Conservation (phyloP, 2,797 vertebrate genomes). For the Diplodus puntazzo region DNA sequence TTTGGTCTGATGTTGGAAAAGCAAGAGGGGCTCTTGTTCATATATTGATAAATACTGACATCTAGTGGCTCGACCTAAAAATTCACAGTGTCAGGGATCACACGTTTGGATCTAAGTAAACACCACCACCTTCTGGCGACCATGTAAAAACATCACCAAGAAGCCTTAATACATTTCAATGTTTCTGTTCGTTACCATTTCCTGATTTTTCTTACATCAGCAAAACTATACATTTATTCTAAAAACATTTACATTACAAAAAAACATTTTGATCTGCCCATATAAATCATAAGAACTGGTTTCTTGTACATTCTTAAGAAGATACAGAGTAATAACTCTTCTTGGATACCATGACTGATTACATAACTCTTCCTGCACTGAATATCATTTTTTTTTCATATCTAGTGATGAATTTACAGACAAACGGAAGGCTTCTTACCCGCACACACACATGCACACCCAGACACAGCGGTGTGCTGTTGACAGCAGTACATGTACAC, state of each 20-base stretch:
- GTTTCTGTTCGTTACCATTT: neutral
- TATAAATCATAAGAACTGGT: neutral
- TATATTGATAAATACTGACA: constrained; percentile 78
- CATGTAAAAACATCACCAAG: neutral
- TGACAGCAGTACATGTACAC: neutral
- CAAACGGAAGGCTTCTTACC: neutral
- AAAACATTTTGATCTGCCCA: neutral
- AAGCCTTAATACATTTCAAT: neutral
- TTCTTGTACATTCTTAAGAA: neutral
- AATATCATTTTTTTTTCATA: neutral
- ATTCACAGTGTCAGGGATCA: neutral
- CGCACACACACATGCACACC: neutral
- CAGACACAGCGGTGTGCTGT: neutral
- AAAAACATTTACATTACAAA: constrained; percentile 1
- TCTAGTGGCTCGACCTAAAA: constrained; percentile 67
- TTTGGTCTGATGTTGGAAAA: neutral
- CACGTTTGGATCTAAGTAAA: constrained; percentile 13
- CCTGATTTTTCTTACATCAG: neutral
- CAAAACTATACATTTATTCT: neutral
- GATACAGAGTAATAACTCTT: neutral
- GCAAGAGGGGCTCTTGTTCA: constrained; percentile 6
- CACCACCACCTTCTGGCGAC: constrained; percentile 52
- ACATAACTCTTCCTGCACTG: neutral
- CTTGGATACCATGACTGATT: neutral
- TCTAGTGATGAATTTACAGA: neutral